These are phyloP conservation scores for Echiichthys vipera DNA, from an alignment of 2,797 vertebrate species.

Conservation along the genomic window DNA sequence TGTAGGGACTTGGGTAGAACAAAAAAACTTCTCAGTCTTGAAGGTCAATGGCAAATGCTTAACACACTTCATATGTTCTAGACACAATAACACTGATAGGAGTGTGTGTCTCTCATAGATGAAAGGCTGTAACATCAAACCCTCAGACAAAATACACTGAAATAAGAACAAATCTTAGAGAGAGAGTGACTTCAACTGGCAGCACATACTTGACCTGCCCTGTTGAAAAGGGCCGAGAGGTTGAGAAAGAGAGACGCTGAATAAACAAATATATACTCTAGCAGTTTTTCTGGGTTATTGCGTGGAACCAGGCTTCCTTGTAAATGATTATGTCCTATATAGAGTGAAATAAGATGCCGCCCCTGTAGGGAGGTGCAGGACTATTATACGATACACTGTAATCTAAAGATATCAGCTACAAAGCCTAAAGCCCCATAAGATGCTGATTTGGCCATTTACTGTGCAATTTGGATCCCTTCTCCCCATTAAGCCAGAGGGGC, in stretches of 20 bases:
- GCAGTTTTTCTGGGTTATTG: conserved; percentile 25
- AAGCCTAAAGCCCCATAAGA: conserved; percentile 16
- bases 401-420: conserved; percentile 10
- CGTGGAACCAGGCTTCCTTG: not conserved
- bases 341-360: conserved; percentile 10
- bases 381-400: conserved; percentile 5
- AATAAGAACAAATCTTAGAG: conserved; percentile 52
- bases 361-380: not conserved
- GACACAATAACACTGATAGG: conserved; percentile 20
- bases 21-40: conserved; percentile 10
- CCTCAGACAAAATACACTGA: conserved; percentile 39
- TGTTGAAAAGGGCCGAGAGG: conserved; percentile 32
- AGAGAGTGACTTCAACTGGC: conserved; percentile 53
- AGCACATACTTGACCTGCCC: conserved; percentile 34
- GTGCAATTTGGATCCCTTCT: conserved; percentile 28
- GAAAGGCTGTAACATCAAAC: conserved; percentile 69
- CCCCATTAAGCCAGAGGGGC: conserved; percentile 5
- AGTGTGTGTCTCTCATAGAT: conserved; percentile 46
- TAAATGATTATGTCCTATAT: not conserved
- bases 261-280: conserved; percentile 22
- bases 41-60: not conserved
- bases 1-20: not conserved
- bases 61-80: conserved; percentile 26
- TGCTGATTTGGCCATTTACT: conserved; percentile 37
- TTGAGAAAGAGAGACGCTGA: conserved; percentile 7